A percentile compares a stretch with the other conserved stretches of the same genome.
Conservation (phyloP, 2,888 invertebrate genomes). For the Herminia tarsipennalis region DNA sequence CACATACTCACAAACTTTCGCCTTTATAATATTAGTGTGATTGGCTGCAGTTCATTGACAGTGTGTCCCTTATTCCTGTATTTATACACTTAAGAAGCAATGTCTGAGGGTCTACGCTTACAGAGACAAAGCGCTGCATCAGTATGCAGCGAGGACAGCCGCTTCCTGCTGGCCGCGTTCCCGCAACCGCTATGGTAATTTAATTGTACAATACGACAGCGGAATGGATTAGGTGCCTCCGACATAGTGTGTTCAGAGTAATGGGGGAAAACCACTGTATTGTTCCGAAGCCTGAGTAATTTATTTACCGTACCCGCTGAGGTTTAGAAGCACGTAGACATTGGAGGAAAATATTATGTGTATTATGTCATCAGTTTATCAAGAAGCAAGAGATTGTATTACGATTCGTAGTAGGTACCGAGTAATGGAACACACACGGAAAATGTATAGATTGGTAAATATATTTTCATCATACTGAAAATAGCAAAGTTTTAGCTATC, state of each 20-base stretch:
- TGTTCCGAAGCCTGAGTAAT: constrained; percentile 42
- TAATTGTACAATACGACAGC: constrained; percentile 69
- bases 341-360: constrained; percentile 23
- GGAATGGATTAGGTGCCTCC: constrained; percentile 56
- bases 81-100: constrained; percentile 15
- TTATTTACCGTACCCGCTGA: constrained; percentile 17
- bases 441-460: too few relatives aligned
- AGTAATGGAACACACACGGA: too few relatives aligned
- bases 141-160: constrained; percentile 64
- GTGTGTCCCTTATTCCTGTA: constrained; percentile 4
- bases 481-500: too few relatives aligned
- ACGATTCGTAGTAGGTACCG: too few relatives aligned
- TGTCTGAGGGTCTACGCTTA: constrained; percentile 20
- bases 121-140: constrained; percentile 56
- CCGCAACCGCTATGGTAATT: constrained; percentile 73
- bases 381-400: not conserved
- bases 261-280: constrained; percentile 58
- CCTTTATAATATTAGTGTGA: not conserved
- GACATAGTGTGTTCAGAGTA: constrained; percentile 40
- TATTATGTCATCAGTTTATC: constrained; percentile 10
- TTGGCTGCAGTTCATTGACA: constrained; percentile 8
- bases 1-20: not conserved
- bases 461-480: too few relatives aligned
- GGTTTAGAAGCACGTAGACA: constrained; percentile 14
- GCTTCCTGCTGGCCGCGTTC: constrained; percentile 80